Evolutionary conservation across 2,113 vertebrate genomes (phyloP).

Genomic region (Takifugu bimaculatus): DNA sequence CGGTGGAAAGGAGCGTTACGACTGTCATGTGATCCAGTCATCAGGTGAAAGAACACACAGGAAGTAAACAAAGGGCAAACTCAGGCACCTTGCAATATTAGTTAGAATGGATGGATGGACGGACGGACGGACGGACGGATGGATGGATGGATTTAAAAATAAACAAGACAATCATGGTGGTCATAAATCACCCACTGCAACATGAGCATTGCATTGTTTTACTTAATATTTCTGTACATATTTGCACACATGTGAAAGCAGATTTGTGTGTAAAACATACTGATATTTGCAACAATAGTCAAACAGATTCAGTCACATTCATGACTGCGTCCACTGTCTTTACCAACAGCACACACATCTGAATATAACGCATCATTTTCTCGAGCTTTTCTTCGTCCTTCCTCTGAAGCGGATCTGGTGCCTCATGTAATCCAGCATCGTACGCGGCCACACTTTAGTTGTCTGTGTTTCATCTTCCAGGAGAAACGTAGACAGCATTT

Average conservation of each 20-base stretch:
- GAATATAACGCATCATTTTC: background rate
- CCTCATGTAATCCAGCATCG: conserved; percentile 59
- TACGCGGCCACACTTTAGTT: conserved; percentile 41
- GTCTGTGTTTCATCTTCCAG: conserved; percentile 21
- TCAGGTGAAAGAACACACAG: too few relatives aligned
- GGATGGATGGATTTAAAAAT: too few relatives aligned
- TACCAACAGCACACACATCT: background rate
- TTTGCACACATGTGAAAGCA: too few relatives aligned
- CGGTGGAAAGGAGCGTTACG: too few relatives aligned
- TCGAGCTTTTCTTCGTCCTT: conserved; percentile 61
- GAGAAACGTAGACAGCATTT: conserved; percentile 22
- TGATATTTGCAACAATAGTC: conserved; percentile 8
- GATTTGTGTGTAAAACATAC: background rate
- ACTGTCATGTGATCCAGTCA: too few relatives aligned
- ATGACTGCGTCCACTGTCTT: conserved; percentile 6
- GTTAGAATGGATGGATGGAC: too few relatives aligned
- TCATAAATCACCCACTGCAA: background rate
- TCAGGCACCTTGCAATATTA: too few relatives aligned
- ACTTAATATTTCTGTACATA: background rate
- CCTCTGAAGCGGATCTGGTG: conserved; percentile 62
- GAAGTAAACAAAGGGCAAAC: too few relatives aligned
- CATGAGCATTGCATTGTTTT: background rate
- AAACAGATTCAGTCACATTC: conserved; percentile 10
- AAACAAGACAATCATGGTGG: background rate
- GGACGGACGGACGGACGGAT: too few relatives aligned